These are phyloP conservation scores for Hippopotamus amphibius DNA, from an alignment of 2,113 vertebrate species.

Conservation along the genomic window DNA sequence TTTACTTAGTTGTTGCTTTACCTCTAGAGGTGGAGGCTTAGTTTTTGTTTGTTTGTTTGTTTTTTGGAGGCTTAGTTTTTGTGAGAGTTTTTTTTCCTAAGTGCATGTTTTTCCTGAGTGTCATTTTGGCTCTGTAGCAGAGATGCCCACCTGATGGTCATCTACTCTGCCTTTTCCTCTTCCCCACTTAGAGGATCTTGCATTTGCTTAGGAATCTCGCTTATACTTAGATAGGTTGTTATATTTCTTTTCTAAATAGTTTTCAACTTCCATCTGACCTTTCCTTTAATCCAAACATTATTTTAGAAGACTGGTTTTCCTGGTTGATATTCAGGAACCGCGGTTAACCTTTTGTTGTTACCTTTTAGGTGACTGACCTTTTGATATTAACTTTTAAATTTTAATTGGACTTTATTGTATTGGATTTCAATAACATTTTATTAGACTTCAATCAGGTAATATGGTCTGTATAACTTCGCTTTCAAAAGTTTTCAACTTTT, in stretches of 20 bases:
- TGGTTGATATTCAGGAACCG: background rate
- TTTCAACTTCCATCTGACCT: background rate
- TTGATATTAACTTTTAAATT: background rate
- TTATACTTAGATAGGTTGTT: background rate
- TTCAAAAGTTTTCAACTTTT: background rate
- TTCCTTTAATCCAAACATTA: slow-evolving; percentile 13
- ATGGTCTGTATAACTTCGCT: background rate
- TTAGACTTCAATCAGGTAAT: background rate
- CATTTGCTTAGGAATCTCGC: background rate
- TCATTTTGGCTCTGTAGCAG: background rate
- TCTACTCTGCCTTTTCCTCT: background rate
- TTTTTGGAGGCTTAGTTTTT: background rate
- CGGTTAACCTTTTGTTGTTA: background rate
- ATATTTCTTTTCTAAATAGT: background rate
- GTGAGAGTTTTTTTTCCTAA: background rate
- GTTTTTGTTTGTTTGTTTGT: background rate
- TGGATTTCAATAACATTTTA: slow-evolving; percentile 34
- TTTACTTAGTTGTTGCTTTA: background rate
- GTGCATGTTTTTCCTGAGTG: background rate
- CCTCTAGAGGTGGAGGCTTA: background rate
- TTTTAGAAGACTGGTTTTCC: background rate
- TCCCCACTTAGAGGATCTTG: background rate
- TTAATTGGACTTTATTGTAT: slow-evolving; percentile 27
- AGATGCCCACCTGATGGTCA: background rate
- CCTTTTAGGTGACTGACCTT: background rate